phyloP scores from a whole-genome alignment of 2,797 vertebrate species.

The Hyperoplus lanceolatus region DNA sequence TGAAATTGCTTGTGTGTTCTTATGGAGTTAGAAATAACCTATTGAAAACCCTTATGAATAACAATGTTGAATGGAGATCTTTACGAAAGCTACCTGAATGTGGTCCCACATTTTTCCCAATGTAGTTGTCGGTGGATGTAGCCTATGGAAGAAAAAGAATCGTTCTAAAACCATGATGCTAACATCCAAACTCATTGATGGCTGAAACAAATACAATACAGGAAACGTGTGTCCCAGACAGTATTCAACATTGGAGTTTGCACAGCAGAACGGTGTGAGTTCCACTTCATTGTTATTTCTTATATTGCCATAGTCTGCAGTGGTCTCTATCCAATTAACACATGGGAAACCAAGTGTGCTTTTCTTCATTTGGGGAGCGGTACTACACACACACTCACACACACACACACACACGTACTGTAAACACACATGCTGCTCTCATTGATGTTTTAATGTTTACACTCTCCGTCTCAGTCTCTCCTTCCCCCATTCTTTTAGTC shows the following conservation, averaged over 20 bases:
- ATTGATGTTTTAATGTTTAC: slow-evolving; percentile 15
- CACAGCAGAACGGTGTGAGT: slow-evolving; percentile 1
- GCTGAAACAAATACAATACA: neutral
- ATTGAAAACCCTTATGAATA: neutral
- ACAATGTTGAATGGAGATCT: neutral
- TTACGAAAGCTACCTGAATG: neutral
- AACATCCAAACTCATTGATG: neutral
- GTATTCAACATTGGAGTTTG: neutral
- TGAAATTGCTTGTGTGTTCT: neutral
- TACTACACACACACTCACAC: slow-evolving; percentile 21
- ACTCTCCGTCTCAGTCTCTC: neutral
- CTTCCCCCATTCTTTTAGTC: slow-evolving; percentile 8
- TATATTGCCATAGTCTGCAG: slow-evolving; percentile 45
- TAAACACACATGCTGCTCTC: slow-evolving; percentile 5
- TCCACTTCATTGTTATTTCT: slow-evolving; percentile 40
- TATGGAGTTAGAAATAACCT: neutral
- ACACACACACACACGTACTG: neutral
- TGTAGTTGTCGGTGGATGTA: neutral
- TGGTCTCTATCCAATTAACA: slow-evolving; percentile 52
- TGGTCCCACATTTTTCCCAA: neutral
- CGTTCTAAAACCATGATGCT: neutral
- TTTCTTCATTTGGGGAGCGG: slow-evolving; percentile 22
- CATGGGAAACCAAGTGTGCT: slow-evolving; percentile 20
- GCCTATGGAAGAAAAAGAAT: neutral
- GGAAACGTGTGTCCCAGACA: neutral